Evolutionary conservation across 2,888 invertebrate species (phyloP).

Genomic region (Rhingia rostrata): DNA sequence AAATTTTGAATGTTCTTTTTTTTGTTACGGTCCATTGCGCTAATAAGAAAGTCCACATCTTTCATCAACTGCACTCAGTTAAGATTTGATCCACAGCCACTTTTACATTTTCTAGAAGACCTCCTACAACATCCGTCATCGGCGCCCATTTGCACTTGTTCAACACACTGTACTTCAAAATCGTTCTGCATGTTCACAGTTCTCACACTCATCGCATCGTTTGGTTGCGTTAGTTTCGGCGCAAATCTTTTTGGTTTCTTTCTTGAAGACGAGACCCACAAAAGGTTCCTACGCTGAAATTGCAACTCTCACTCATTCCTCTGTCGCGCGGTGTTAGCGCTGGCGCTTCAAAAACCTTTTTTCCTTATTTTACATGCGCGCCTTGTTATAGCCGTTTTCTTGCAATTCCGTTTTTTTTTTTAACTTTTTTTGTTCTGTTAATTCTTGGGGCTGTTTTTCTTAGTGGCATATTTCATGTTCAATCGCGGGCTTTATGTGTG

Average conservation of each 20-base stretch:
- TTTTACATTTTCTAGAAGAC: neutral
- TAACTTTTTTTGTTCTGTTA: constrained; percentile 25
- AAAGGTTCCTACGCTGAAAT: constrained; percentile 27
- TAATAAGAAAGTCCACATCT: too few relatives aligned
- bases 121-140: neutral
- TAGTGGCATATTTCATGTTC: constrained; percentile 69
- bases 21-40: too few relatives aligned
- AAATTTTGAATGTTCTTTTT: too few relatives aligned
- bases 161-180: constrained; percentile 21
- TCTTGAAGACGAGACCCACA: constrained; percentile 20
- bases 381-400: constrained; percentile 42
- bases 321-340: constrained; percentile 75
- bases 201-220: constrained; percentile 52
- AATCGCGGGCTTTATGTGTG: constrained; percentile 62
- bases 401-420: constrained; percentile 9
- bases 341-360: constrained; percentile 81
- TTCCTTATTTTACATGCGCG: constrained; percentile 41
- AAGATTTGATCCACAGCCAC: too few relatives aligned
- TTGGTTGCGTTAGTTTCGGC: constrained; percentile 50
- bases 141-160: constrained; percentile 1
- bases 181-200: constrained; percentile 25
- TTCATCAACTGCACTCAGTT: too few relatives aligned
- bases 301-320: constrained; percentile 32
- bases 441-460: constrained; percentile 51
- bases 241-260: constrained; percentile 1